phyloP scores from a whole-genome alignment of 2,797 vertebrate genomes.

The Chelmon rostratus region DNA sequence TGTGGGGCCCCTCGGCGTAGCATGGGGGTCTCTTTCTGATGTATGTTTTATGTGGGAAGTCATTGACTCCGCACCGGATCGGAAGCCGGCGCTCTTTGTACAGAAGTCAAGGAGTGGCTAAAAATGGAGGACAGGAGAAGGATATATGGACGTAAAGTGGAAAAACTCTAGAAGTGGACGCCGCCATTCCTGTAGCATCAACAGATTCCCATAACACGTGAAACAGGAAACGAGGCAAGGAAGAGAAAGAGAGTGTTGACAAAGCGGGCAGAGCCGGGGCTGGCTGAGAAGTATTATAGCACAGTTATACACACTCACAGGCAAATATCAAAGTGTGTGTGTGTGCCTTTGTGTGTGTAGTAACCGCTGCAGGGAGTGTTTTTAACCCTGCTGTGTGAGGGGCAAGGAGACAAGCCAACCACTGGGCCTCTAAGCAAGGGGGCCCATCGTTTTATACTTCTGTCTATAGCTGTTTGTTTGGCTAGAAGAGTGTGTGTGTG shows the following conservation, averaged over 20 bases:
- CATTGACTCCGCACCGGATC: slow-evolving; percentile 61
- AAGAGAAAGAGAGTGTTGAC: slow-evolving; percentile 69
- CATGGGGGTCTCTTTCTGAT: slow-evolving; percentile 74
- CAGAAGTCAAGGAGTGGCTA: slow-evolving; percentile 42
- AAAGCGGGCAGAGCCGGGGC: slow-evolving; percentile 56
- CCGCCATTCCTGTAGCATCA: neutral
- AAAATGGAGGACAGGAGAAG: slow-evolving; percentile 46
- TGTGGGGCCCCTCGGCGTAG: slow-evolving; percentile 64
- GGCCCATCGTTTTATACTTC: slow-evolving; percentile 49
- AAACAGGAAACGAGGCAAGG: slow-evolving; percentile 43
- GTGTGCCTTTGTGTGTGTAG: slow-evolving; percentile 20
- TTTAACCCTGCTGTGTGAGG: slow-evolving; percentile 60
- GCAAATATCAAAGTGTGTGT: slow-evolving; percentile 33
- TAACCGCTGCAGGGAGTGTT: slow-evolving; percentile 48
- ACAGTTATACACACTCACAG: slow-evolving; percentile 20
- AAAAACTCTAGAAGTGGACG: slow-evolving; percentile 11
- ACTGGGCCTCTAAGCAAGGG: slow-evolving; percentile 51
- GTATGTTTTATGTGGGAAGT: slow-evolving; percentile 76
- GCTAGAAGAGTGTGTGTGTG: slow-evolving; percentile 11
- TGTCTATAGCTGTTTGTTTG: slow-evolving; percentile 73
- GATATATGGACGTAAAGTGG: slow-evolving; percentile 53
- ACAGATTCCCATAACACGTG: slow-evolving; percentile 30
- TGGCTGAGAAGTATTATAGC: slow-evolving; percentile 22
- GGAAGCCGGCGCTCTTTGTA: slow-evolving; percentile 54
- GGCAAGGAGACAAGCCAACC: slow-evolving; percentile 44